These are phyloP conservation scores for Platorchestia sp. DNA, from an alignment of 1,140 invertebrate species.

Conservation along the genomic window DNA sequence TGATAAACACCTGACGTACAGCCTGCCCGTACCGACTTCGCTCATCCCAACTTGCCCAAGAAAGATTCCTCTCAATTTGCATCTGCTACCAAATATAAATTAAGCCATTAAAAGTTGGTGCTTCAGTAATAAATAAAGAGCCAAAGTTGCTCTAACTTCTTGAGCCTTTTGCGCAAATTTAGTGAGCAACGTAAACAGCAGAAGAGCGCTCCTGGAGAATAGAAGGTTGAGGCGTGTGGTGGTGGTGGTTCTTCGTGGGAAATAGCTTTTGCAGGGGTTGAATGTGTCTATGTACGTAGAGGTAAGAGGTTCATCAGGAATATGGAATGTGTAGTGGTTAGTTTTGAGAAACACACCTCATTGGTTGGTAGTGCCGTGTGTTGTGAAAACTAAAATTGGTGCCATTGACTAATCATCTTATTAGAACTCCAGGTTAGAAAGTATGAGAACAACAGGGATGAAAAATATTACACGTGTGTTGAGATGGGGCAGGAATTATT, in stretches of 20 bases:
- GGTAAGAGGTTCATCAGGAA: background rate
- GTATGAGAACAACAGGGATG: background rate
- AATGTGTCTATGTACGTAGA: background rate
- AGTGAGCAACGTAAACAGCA: constrained; percentile 43
- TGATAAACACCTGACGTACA: constrained; percentile 43
- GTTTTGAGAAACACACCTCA: background rate
- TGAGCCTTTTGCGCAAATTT: constrained; percentile 46
- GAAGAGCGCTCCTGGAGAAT: background rate
- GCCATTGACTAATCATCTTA: background rate
- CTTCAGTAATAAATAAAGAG: constrained; percentile 48
- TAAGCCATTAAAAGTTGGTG: constrained; percentile 38
- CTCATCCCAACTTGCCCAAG: constrained; percentile 39
- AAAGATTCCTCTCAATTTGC: constrained; percentile 44
- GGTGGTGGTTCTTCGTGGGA: background rate
- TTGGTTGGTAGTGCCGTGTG: background rate
- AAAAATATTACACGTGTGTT: background rate
- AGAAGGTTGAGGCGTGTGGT: background rate
- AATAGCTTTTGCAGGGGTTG: background rate
- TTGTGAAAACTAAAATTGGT: background rate
- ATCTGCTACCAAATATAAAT: constrained; percentile 44
- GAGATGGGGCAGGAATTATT: background rate
- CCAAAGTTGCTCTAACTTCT: constrained; percentile 40
- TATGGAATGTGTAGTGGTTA: background rate
- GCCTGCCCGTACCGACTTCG: background rate
- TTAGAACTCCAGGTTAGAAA: background rate